A percentile compares a stretch with the other conserved stretches of the same genome.
Conservation (phyloP, 2,888 invertebrate species). For the Diaperis boleti region DNA sequence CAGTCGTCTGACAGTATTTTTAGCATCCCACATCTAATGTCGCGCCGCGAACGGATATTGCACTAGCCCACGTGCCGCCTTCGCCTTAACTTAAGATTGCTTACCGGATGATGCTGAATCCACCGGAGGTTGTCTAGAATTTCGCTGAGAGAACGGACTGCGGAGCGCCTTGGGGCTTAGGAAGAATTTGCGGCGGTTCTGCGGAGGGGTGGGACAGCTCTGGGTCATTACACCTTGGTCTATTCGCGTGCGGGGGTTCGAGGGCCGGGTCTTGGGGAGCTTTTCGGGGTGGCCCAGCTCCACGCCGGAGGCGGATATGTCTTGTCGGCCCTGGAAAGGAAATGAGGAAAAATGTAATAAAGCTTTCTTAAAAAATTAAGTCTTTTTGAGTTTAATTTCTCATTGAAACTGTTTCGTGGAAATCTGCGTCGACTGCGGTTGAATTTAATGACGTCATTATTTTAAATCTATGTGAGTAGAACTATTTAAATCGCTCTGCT, state of each 20-base stretch:
- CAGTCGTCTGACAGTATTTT: constrained; percentile 33
- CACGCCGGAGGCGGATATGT: constrained; percentile 52
- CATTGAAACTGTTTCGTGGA: no score
- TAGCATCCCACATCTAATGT: constrained; percentile 28
- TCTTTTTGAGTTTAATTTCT: no score
- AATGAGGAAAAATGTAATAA: no score
- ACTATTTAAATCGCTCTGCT: no score
- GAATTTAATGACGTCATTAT: no score
- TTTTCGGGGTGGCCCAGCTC: constrained; percentile 69
- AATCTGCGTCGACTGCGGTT: no score
- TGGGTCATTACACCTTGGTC: constrained; percentile 72
- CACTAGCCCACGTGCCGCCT: constrained; percentile 46
- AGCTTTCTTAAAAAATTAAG: no score
- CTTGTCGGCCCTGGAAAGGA: constrained; percentile 54
- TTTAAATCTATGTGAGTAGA: no score
- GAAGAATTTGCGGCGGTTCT: constrained; percentile 82
- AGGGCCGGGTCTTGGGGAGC: constrained; percentile 73
- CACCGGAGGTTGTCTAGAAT: constrained; percentile 65
- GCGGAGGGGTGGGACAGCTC: constrained; percentile 87
- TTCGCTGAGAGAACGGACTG: constrained; percentile 78
- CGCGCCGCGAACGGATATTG: constrained; percentile 44
- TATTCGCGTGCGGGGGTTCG: constrained; percentile 61
- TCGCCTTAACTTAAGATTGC: constrained; percentile 34
- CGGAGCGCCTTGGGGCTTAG: constrained; percentile 84
- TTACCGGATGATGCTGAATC: constrained; percentile 80